Conservation (phyloP, 2,113 vertebrate species). For the Seriola aureovittata region DNA sequence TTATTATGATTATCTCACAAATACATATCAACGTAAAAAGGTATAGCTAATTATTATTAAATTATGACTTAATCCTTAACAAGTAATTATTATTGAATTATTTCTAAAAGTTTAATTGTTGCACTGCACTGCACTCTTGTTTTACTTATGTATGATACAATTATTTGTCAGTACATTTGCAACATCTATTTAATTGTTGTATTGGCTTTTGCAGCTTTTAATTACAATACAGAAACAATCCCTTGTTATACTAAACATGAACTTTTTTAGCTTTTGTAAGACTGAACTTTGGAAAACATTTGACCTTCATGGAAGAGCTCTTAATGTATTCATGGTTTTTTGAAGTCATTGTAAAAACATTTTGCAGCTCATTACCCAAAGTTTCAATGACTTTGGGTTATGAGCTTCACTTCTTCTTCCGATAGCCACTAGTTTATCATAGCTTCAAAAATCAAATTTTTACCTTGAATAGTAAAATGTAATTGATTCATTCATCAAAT, state of each 20-base stretch:
- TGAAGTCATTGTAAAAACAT: neutral
- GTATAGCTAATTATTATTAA: neutral
- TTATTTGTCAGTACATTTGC: neutral
- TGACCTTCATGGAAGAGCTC: neutral
- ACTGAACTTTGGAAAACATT: no score
- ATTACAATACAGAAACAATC: neutral
- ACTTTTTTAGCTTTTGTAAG: no score
- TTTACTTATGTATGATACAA: neutral
- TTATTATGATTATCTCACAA: neutral
- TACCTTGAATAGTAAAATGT: neutral
- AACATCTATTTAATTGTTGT: neutral
- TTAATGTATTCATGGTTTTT: no score
- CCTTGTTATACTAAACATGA: no score
- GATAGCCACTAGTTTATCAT: neutral
- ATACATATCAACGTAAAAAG: neutral
- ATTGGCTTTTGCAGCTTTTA: neutral
- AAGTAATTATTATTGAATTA: neutral
- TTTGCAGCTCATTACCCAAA: neutral
- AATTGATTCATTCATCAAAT: neutral
- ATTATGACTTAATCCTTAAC: neutral
- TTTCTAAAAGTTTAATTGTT: neutral
- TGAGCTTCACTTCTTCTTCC: neutral
- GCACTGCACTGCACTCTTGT: neutral
- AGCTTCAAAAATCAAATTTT: neutral
- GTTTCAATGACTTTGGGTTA: conserved; percentile 2